Evolutionary conservation across 2,797 vertebrate genomes (phyloP).

Genomic region (Synaphobranchus kaupii): DNA sequence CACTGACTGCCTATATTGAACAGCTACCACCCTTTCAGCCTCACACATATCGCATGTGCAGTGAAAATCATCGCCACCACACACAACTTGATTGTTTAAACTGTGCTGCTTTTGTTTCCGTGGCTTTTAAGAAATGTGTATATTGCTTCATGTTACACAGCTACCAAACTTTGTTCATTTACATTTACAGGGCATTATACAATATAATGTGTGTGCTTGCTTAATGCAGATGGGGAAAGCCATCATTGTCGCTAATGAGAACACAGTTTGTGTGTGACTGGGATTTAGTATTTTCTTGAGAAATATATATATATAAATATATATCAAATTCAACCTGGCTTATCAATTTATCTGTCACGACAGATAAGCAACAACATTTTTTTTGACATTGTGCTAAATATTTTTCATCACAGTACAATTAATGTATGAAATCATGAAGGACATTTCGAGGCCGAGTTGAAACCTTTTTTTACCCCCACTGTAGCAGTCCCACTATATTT

Average conservation of each 20-base stretch:
- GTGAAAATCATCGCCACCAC: background rate
- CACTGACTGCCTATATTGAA: background rate
- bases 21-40: background rate
- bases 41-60: conserved; percentile 17
- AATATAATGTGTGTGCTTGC: conserved; percentile 12
- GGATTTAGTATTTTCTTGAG: conserved; percentile 19
- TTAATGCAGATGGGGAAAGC: conserved; percentile 7
- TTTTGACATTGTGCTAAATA: conserved; percentile 9
- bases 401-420: conserved; percentile 16
- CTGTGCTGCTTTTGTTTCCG: conserved; percentile 22
- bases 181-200: conserved; percentile 57
- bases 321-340: conserved; percentile 13
- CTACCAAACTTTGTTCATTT: conserved; percentile 4
- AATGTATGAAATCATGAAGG: background rate
- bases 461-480: conserved; percentile 3
- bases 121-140: conserved; percentile 40
- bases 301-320: conserved; percentile 21
- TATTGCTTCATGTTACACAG: conserved; percentile 55
- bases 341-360: conserved; percentile 9
- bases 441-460: background rate
- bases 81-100: conserved; percentile 17
- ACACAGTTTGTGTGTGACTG: conserved; percentile 22
- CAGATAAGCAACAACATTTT: background rate
- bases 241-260: conserved; percentile 6
- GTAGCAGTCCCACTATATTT: background rate